Conservation (phyloP, 2,113 vertebrate species). For the Equus przewalskii region DNA sequence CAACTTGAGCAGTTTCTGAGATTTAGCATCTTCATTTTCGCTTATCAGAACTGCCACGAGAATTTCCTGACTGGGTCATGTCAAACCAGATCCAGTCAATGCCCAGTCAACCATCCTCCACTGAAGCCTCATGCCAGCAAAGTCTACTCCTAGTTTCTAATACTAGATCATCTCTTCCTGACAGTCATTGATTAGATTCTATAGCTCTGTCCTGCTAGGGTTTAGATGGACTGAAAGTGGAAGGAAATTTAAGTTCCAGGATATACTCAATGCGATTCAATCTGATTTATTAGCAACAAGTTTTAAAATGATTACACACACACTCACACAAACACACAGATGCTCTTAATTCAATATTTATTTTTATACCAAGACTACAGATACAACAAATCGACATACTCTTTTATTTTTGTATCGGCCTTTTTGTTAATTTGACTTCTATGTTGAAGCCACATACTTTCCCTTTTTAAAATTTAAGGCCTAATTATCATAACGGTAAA, state of each 20-base stretch:
- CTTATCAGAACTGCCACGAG: neutral
- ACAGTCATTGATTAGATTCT: neutral
- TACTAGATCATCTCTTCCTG: neutral
- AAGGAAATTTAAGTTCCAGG: conserved; percentile 71
- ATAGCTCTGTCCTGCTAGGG: neutral
- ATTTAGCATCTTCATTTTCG: neutral
- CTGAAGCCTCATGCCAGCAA: neutral
- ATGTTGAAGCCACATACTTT: neutral
- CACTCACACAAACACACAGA: neutral
- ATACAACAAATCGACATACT: neutral
- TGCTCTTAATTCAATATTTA: conserved; percentile 60
- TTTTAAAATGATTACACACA: conserved; percentile 68
- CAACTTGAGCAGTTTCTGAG: neutral
- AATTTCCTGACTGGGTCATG: neutral
- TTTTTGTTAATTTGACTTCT: neutral
- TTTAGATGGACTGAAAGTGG: conserved; percentile 4
- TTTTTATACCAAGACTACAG: neutral
- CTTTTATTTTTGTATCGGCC: neutral
- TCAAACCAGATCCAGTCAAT: neutral
- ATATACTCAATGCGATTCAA: conserved; percentile 63
- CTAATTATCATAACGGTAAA: neutral
- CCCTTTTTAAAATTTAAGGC: neutral
- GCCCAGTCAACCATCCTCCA: neutral
- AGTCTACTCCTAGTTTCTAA: neutral
- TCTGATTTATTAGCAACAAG: conserved; percentile 74